These are phyloP conservation scores for Onychomys arenicola DNA, from an alignment of 2,797 vertebrate genomes.

Conservation along the genomic window DNA sequence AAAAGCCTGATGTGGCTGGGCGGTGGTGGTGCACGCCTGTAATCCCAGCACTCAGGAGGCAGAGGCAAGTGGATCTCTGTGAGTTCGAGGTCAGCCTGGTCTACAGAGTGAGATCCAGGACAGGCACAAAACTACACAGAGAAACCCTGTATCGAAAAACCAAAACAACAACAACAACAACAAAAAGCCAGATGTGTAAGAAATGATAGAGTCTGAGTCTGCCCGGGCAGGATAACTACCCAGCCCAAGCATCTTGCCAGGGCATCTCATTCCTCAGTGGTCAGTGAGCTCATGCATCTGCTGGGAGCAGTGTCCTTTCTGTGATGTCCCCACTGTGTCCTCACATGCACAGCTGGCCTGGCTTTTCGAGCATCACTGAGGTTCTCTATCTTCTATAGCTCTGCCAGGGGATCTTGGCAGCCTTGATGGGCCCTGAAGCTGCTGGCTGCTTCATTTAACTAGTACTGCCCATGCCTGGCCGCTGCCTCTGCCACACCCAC, in stretches of 20 bases:
- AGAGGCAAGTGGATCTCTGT: too few species aligned
- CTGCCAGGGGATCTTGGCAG: background rate
- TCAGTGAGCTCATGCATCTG: background rate
- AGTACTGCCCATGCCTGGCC: background rate
- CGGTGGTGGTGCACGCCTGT: too few species aligned
- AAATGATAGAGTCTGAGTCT: background rate
- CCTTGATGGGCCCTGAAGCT: too few species aligned
- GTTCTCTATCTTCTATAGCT: background rate
- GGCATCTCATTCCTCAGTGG: background rate
- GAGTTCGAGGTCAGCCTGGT: too few species aligned
- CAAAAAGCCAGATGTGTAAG: background rate
- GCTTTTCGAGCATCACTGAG: background rate
- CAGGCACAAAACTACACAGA: too few species aligned
- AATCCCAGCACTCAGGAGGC: too few species aligned
- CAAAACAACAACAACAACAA: too few species aligned
- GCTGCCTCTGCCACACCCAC: background rate
- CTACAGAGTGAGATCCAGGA: too few species aligned
- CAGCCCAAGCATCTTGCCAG: background rate
- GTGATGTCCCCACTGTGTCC: too few species aligned
- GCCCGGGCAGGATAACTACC: background rate
- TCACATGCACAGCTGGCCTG: accelerated
- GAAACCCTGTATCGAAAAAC: too few species aligned
- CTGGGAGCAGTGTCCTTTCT: background rate
- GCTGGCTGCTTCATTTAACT: background rate
- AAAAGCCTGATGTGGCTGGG: background rate